Evolutionary conservation across 2,797 vertebrate species (phyloP).

Genomic region (Rhodeus uyekii): DNA sequence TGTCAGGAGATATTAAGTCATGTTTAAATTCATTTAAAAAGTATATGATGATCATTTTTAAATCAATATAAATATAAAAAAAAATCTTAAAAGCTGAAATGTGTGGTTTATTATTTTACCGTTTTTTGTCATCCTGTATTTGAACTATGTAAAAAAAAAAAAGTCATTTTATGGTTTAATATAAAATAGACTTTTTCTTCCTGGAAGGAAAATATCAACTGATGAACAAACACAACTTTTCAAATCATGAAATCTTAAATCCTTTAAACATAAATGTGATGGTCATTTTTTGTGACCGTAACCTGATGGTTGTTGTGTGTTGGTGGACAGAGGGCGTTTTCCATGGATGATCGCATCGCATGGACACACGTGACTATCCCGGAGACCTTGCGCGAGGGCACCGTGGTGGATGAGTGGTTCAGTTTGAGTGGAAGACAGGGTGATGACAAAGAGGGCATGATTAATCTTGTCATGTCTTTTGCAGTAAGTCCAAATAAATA

Average conservation of each 20-base stretch:
- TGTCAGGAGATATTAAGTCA: too few species aligned
- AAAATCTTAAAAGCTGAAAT: not conserved
- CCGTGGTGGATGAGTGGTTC: constrained; percentile 93
- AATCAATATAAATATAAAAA: too few species aligned
- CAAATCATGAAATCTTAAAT: not conserved
- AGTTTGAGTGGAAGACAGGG: constrained; percentile 94
- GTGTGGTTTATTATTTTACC: not conserved
- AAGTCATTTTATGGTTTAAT: not conserved
- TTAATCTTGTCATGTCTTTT: constrained; percentile 96
- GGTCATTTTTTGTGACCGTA: not conserved
- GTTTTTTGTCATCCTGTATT: not conserved
- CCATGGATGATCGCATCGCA: constrained; percentile 97
- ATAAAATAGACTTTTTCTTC: not conserved
- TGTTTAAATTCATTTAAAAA: too few species aligned
- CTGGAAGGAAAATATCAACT: not conserved
- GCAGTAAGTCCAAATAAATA: constrained; percentile 79
- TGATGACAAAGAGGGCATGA: constrained; percentile 98
- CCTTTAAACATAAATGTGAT: not conserved
- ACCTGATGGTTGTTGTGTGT: not conserved
- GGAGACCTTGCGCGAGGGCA: constrained; percentile 87
- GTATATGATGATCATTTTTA: too few species aligned
- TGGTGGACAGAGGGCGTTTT: constrained; percentile 87
- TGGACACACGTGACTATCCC: constrained; percentile 97
- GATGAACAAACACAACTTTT: not conserved
- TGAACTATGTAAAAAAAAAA: too few species aligned